Percentiles rank a stretch among this genome's conserved stretches.
These are phyloP conservation scores for Myotis daubentonii DNA, from an alignment of 2,797 vertebrate genomes.

Conservation along the genomic window DNA sequence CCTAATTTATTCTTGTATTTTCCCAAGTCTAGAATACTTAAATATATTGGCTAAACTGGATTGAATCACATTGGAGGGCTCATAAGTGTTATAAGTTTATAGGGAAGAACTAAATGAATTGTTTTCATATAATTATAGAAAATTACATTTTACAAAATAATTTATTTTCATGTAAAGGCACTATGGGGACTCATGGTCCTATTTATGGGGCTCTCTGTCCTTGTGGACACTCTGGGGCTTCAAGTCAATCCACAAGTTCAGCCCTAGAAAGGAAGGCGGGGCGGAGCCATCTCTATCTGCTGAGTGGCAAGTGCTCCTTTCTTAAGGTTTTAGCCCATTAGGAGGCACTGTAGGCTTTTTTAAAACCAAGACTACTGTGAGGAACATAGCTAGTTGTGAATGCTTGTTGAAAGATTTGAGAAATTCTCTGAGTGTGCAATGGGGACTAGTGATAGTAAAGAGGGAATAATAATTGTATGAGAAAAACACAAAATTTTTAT, in stretches of 20 bases:
- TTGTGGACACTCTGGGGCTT: background rate
- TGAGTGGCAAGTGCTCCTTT: background rate
- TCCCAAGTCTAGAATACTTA: background rate
- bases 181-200: background rate
- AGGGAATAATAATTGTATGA: background rate
- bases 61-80: background rate
- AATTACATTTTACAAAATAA: background rate
- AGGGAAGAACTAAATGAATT: background rate
- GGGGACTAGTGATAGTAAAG: background rate
- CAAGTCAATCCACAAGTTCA: background rate
- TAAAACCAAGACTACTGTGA: background rate
- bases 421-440: background rate
- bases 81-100: background rate
- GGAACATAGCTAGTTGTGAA: background rate
- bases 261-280: background rate
- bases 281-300: background rate
- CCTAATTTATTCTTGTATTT: background rate
- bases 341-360: background rate
- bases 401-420: background rate
- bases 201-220: background rate
- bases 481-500: background rate
- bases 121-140: background rate
- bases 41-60: background rate
- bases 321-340: background rate
- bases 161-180: slow-evolving; percentile 33